Conservation (phyloP, 1,140 invertebrate genomes). For the Berghia stephanieae region DNA sequence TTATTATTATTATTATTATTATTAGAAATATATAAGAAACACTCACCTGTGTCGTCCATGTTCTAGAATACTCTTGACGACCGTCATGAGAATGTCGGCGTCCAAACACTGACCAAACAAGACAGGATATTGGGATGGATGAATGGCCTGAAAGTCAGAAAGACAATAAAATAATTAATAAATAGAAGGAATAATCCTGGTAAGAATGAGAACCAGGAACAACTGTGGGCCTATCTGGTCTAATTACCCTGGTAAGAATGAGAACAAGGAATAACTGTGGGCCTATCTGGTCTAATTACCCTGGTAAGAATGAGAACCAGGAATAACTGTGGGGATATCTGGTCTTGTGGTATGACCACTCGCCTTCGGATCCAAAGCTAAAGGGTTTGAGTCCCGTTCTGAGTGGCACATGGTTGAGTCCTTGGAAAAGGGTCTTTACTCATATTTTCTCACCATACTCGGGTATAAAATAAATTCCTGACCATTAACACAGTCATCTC, state of each 20-base stretch:
- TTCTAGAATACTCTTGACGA: conserved; percentile 52
- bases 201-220: background rate
- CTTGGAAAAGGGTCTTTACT: too few relatives aligned
- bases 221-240: too few relatives aligned
- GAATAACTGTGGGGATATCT: too few relatives aligned
- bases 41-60: conserved; percentile 52
- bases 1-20: background rate
- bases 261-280: background rate
- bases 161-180: background rate
- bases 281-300: too few relatives aligned
- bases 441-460: too few relatives aligned
- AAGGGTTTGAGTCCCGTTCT: too few relatives aligned
- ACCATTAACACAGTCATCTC: too few relatives aligned
- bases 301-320: background rate
- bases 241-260: background rate
- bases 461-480: too few relatives aligned
- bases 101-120: conserved; percentile 64
- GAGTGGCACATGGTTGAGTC: too few relatives aligned
- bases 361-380: too few relatives aligned
- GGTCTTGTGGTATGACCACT: too few relatives aligned
- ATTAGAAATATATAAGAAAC: background rate
- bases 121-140: conserved; percentile 45
- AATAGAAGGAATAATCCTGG: background rate
- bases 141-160: conserved; percentile 49
- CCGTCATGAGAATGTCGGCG: conserved; percentile 58